Evolutionary conservation across 2,113 vertebrate species (phyloP).

Genomic region (Montifringilla adamsi): DNA sequence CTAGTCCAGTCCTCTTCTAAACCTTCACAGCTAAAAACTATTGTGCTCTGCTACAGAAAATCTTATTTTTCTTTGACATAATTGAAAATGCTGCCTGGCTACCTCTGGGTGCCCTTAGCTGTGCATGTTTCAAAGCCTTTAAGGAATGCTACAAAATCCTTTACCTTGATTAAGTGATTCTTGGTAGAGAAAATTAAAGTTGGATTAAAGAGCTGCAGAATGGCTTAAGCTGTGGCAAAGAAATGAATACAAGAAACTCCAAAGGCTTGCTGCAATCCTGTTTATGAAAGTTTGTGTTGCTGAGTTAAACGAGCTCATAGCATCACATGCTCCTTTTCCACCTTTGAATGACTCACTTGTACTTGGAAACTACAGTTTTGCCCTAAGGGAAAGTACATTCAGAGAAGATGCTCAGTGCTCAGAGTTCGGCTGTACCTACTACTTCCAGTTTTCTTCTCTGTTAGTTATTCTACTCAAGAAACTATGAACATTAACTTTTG

Average conservation of each 20-base stretch:
- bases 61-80: neutral
- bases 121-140: neutral
- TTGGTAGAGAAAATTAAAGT: neutral
- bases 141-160: neutral
- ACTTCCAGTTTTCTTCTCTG: neutral
- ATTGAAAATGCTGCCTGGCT: neutral
- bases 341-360: neutral
- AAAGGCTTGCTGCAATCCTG: neutral
- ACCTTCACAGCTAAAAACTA: neutral
- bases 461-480: neutral
- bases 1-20: neutral
- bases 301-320: neutral
- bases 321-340: neutral
- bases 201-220: neutral
- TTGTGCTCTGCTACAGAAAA: neutral
- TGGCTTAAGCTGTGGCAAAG: neutral
- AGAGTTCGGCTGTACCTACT: neutral
- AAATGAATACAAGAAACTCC: neutral
- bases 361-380: neutral
- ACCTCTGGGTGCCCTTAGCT: neutral
- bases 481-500: rapidly evolving
- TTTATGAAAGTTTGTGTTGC: neutral
- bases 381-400: neutral
- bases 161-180: neutral
- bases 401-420: neutral